Evolutionary conservation across 2,888 invertebrate species (phyloP), one percentile per base, ranked within the genome.

Genomic region (Apamea crenata): DNA sequence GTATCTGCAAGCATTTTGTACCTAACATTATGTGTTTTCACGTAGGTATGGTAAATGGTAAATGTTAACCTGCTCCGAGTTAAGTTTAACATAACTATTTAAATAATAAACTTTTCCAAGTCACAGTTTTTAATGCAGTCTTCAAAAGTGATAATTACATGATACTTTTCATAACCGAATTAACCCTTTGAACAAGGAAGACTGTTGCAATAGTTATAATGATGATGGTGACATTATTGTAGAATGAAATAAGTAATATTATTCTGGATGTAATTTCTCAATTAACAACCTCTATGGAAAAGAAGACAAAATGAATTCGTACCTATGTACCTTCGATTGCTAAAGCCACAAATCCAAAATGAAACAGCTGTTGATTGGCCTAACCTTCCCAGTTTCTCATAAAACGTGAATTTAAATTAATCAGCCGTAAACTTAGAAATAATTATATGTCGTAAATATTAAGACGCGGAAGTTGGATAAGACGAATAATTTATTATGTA

Each of bases 381-480:
- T 40, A 81, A 77, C 74, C 74, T 82, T 63, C 29, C 21, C 12
- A 75, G 61, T 36, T 75, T 70, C 61, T 47, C n/a, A 65, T 76
- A 74, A 74, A 76, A 67, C 21, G 12, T 18, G 32, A 79, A 80
- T 85, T 73, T 40, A 63, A 80, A 80, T 85, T 75, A 77, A 87
- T 87, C 74, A 77, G 56, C 29, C 29, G 63, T 65, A 67, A 74
- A 80, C 32, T 66, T 61, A 61, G 47, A 32, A 74, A 69, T 77
- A 83, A 77, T 72, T 66, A 59, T 44, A 50, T 14, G 50, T 67
- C 80, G 56, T 83, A 77, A 86, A 86, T 85, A 70, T 75, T 84
- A 56, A 61, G 67, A 76, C 74, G 18, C 82, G 87, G 87, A 87
- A 85, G 84, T 85, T 81, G 29, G 3, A 44, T 63, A 47, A 5